Evolutionary conservation across 2,113 vertebrate species (phyloP), one percentile per base, ranked within the genome.

Genomic region (Porphyrio hochstetteri): DNA sequence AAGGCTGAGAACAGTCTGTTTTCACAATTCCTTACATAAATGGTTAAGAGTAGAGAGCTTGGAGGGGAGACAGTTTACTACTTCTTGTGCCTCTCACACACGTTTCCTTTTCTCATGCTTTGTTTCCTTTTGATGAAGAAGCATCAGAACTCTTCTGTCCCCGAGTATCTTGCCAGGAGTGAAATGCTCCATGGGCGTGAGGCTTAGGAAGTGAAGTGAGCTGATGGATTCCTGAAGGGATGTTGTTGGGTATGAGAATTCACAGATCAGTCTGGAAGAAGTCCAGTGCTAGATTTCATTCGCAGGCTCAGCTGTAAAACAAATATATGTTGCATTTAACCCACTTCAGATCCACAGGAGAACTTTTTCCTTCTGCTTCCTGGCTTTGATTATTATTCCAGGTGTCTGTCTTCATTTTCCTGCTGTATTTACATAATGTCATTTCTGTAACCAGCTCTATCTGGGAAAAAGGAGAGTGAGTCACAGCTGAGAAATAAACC

Each of bases 351-450:
- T 91, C 44, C 89, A 40, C 69, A 71, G 61, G 50, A 90, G 69
- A 60, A 68, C 20, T 44, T 88, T 90, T 56, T 79, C 42, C 42
- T 82, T 91, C 53, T 64, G 48, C 78, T 95, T 79, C 44, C 12
- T 65, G 40, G 15, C 7, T 76, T 91, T 84, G 72, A 92, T 84
- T 92, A 84, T 91, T 96, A 71, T 92, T 97, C 74, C 86, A 96
- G 69, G 69, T 95, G 75, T 79, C 67, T 38, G 78, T 93, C 60
- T 86, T 95, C 3, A n/a, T 88, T 88, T 95, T 94, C 71, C 71
- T 53, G 76, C 40, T 50, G 27, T 89, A 10, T 91, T 89, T 91
- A 31, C 86, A 7, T 78, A 84, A 68, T 76, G 61, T 86, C 48
- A 63, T 68, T 71, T 86, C 60, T 69, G 17, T 38, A 86, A 38